Conservation (phyloP, 2,797 vertebrate genomes). For the Amblyraja radiata region DNA sequence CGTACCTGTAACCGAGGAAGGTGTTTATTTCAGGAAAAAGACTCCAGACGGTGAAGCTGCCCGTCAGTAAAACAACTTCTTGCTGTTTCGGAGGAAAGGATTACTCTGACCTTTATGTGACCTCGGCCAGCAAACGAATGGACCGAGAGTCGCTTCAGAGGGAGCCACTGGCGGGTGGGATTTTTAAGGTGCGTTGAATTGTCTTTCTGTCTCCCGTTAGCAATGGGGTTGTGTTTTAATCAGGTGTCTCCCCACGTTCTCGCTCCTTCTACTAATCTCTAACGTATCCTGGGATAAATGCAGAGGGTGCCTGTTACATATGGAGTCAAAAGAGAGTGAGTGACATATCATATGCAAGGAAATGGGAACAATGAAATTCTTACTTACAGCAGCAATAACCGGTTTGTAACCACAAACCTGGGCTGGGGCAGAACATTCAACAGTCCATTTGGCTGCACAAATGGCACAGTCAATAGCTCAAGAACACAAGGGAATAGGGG, state of each 20-base stretch:
- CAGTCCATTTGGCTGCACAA: background rate
- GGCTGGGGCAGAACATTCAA: background rate
- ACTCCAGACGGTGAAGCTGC: conserved; percentile 74
- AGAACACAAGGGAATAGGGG: too few species aligned
- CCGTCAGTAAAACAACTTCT: conserved; percentile 75
- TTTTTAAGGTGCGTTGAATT: conserved; percentile 69
- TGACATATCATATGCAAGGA: too few species aligned
- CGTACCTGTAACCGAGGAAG: conserved; percentile 28
- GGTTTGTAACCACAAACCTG: too few species aligned
- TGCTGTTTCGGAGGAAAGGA: conserved; percentile 85
- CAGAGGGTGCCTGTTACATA: too few species aligned
- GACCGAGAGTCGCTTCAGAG: conserved; percentile 53
- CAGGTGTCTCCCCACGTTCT: background rate
- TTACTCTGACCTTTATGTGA: conserved; percentile 84
- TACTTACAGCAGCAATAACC: too few species aligned
- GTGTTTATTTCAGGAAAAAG: conserved; percentile 61
- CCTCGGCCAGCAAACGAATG: conserved; percentile 67
- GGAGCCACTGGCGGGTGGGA: conserved; percentile 71
- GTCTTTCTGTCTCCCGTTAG: background rate
- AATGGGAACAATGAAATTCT: too few species aligned
- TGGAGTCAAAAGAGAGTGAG: too few species aligned
- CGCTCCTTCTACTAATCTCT: background rate
- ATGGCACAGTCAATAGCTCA: background rate
- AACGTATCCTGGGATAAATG: background rate
- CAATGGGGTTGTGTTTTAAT: too few species aligned